phyloP scores from a whole-genome alignment of 2,888 invertebrate genomes.

The Spilosoma lubricipeda region DNA sequence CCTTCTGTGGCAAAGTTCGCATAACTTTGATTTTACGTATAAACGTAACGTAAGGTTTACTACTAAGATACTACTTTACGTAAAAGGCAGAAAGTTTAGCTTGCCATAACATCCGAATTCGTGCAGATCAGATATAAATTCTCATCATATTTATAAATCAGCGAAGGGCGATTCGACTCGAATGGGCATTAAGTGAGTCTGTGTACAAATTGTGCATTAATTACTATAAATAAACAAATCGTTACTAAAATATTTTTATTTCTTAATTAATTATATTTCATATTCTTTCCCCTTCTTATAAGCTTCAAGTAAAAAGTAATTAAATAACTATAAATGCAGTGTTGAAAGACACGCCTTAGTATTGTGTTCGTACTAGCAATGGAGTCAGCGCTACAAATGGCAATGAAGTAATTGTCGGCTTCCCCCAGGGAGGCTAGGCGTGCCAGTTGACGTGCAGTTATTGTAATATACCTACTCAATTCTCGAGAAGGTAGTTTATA shows the following conservation, averaged over 20 bases:
- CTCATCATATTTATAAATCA: too few species aligned
- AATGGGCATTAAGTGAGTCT: too few species aligned
- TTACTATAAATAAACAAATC: too few species aligned
- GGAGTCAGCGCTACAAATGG: constrained; percentile 60
- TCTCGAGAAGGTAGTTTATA: constrained; percentile 47
- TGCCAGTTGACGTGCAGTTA: constrained; percentile 48
- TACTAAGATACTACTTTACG: too few species aligned
- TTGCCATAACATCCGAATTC: too few species aligned
- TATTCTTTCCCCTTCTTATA: not conserved
- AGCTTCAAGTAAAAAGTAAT: constrained; percentile 14
- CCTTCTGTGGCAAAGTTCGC: too few species aligned
- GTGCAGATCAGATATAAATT: too few species aligned
- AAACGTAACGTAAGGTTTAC: too few species aligned
- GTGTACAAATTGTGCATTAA: too few species aligned
- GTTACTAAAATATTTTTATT: not conserved
- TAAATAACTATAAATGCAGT: constrained; percentile 26
- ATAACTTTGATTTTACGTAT: too few species aligned
- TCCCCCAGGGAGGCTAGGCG: constrained; percentile 65
- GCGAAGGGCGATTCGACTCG: too few species aligned
- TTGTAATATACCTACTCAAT: constrained; percentile 49
- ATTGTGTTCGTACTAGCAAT: constrained; percentile 52
- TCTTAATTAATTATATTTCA: not conserved
- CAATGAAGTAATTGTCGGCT: constrained; percentile 75
- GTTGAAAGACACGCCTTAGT: constrained; percentile 39
- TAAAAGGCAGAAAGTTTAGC: too few species aligned